phyloP scores from a whole-genome alignment of 2,888 invertebrate species.

The Melanostoma mellinum region DNA sequence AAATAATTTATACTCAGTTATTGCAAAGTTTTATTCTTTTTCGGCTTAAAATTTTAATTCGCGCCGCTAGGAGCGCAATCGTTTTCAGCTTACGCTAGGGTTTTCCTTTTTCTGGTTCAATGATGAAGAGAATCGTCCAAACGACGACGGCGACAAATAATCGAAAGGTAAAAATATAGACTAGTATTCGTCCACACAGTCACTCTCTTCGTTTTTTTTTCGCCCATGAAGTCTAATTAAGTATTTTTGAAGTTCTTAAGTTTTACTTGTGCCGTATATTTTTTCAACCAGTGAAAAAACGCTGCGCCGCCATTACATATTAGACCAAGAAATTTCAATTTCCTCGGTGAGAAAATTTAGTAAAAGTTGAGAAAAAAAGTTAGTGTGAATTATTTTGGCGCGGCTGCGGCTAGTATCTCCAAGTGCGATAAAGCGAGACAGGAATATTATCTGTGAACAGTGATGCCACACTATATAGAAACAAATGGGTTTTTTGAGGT shows the following conservation, averaged over 20 bases:
- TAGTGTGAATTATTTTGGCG: conserved; percentile 66
- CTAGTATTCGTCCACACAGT: conserved; percentile 36
- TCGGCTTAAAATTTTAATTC: conserved; percentile 50
- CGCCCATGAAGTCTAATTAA: neutral
- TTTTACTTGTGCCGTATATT: conserved; percentile 22
- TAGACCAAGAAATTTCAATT: conserved; percentile 42
- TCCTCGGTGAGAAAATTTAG: conserved; percentile 10
- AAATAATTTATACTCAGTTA: conserved; percentile 39
- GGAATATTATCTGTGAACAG: conserved; percentile 13
- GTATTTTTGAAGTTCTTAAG: conserved; percentile 18
- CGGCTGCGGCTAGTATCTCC: conserved; percentile 57
- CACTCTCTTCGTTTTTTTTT: conserved; percentile 38
- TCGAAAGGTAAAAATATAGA: conserved; percentile 64
- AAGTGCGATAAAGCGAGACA: conserved; percentile 16
- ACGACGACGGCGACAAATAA: conserved; percentile 64
- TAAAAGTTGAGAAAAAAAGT: conserved; percentile 40
- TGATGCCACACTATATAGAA: conserved; percentile 43
- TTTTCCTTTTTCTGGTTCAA: conserved; percentile 50
- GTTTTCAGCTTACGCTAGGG: conserved; percentile 57
- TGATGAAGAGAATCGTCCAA: conserved; percentile 71
- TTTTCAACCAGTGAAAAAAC: conserved; percentile 16
- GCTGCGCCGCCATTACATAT: conserved; percentile 67
- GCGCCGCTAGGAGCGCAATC: conserved; percentile 64
- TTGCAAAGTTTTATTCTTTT: conserved; percentile 36
- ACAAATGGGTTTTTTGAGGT: too few species aligned